phyloP scores from a whole-genome alignment of 2,888 invertebrate genomes.

The Caenorhabditis drosophilae region DNA sequence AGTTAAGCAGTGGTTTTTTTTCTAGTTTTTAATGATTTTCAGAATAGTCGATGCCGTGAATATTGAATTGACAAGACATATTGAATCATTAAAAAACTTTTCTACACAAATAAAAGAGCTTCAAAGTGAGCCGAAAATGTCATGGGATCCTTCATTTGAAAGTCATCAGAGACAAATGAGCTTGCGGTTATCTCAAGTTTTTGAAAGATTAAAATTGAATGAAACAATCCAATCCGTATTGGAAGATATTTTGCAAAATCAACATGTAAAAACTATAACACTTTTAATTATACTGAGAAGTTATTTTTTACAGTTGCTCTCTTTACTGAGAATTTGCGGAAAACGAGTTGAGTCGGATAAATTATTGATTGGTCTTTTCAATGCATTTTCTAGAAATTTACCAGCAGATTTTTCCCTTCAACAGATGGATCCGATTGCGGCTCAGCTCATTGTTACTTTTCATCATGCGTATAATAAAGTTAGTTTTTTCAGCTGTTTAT shows the following conservation, averaged over 20 bases:
- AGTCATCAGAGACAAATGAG: slow-evolving; percentile 70
- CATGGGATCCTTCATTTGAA: slow-evolving; percentile 63
- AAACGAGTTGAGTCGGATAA: slow-evolving; percentile 70
- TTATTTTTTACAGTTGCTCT: slow-evolving; percentile 55
- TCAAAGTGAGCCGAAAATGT: slow-evolving; percentile 34
- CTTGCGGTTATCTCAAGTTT: slow-evolving; percentile 68
- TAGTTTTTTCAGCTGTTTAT: no score
- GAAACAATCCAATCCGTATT: slow-evolving; percentile 68
- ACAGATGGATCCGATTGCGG: slow-evolving; percentile 61
- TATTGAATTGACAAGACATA: slow-evolving; percentile 68
- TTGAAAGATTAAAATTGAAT: slow-evolving; percentile 70
- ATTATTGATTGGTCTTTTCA: slow-evolving; percentile 63
- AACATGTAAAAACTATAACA: slow-evolving; percentile 48
- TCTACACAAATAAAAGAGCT: slow-evolving; percentile 68
- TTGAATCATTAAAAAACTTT: slow-evolving; percentile 66
- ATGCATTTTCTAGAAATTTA: slow-evolving; percentile 52
- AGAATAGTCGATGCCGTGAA: slow-evolving; percentile 70
- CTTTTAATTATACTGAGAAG: background rate
- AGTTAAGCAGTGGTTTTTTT: no score
- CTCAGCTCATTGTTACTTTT: slow-evolving; percentile 60
- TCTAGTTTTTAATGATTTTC: no score
- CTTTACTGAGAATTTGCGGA: slow-evolving; percentile 68
- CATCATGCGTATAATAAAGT: slow-evolving; percentile 62
- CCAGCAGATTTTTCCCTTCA: slow-evolving; percentile 55
- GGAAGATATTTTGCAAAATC: slow-evolving; percentile 68